phyloP scores from a whole-genome alignment of 2,888 invertebrate genomes.

The Choreutis nemorana region DNA sequence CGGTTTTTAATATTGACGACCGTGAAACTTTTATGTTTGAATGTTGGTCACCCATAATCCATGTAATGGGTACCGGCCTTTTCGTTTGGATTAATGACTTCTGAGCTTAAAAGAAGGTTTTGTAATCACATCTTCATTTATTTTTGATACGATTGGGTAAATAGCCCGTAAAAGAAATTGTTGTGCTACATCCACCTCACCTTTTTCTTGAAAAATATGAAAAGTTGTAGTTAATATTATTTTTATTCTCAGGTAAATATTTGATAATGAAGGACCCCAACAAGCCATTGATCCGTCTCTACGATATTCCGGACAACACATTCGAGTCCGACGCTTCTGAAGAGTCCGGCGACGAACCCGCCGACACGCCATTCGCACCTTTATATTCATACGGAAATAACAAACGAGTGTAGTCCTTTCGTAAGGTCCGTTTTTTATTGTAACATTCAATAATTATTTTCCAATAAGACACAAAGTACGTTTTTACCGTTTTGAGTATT shows the following conservation, averaged over 20 bases:
- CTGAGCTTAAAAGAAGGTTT: too few species aligned
- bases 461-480: constrained; percentile 3
- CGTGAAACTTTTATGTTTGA: too few species aligned
- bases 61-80: too few species aligned
- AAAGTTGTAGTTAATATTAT: too few species aligned
- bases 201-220: too few species aligned
- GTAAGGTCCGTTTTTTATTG: too few species aligned
- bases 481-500: background rate
- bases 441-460: background rate
- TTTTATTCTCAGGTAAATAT: constrained; percentile 77
- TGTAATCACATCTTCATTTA: too few species aligned
- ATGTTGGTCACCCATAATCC: too few species aligned
- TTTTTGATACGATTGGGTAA: too few species aligned
- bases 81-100: background rate
- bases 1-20: too few species aligned
- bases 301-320: constrained; percentile 98
- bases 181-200: too few species aligned
- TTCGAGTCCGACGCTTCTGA: constrained; percentile 98
- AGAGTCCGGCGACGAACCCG: constrained; percentile 77
- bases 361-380: constrained; percentile 57
- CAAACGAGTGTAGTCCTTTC: constrained; percentile 45
- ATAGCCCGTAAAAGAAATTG: too few species aligned
- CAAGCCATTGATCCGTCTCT: constrained; percentile 96
- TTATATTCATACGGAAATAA: constrained; percentile 57
- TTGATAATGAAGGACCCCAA: constrained; percentile 99